Evolutionary conservation across 2,113 vertebrate genomes (phyloP), one percentile per base, ranked within the genome.

Genomic region (Tenrec ecaudatus): DNA sequence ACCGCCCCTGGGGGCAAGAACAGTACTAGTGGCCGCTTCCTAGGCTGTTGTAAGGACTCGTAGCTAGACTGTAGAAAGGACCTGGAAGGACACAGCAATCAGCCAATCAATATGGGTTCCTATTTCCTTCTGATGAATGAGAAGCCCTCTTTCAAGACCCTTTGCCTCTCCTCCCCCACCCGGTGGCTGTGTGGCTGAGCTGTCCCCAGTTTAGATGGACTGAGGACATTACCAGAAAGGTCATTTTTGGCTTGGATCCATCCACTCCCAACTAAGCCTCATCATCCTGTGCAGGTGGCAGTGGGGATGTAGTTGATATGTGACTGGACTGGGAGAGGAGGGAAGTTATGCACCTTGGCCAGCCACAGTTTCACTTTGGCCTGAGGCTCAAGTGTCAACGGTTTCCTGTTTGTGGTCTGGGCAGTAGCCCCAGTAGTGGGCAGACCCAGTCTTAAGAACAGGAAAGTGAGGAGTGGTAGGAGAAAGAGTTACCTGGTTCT

Each of bases 401-500:
- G 95, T 92, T 97, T 96, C 94, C 89, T 97, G 96, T 96, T 96
- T 93, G 85, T 82, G 89, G 89, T 87, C 31, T 82, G 76, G 93
- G 92, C 95, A 94, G 94, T 82, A 94, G 95, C 95, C 95, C 94
- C 87, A 82, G 36, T 53, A 2, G 4, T 17, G 9, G 57, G n/a
- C 6, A 29, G 60, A 62, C 23, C 60, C 17, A 66, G 64, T 25
- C 25, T 5, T 27, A 36, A 77, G 53, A 77, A 19, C 36, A 68
- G 47, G 60, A 3, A 66, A 2, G 36, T 19, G 71, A 73, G 36
- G 29, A 58, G 25, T 40, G 27, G 22, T 40, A 23, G 31, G 43
- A 58, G 43, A 0, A 0, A 38, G 40, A 86, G 22, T 6, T n/a
- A 15, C 47, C 53, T 86, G 71, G 16, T 62, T 33, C 77, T 80